Percentiles rank a stretch among this genome's conserved stretches.
Evolutionary conservation across 2,113 vertebrate species (phyloP).

Genomic region (Euleptes europaea): DNA sequence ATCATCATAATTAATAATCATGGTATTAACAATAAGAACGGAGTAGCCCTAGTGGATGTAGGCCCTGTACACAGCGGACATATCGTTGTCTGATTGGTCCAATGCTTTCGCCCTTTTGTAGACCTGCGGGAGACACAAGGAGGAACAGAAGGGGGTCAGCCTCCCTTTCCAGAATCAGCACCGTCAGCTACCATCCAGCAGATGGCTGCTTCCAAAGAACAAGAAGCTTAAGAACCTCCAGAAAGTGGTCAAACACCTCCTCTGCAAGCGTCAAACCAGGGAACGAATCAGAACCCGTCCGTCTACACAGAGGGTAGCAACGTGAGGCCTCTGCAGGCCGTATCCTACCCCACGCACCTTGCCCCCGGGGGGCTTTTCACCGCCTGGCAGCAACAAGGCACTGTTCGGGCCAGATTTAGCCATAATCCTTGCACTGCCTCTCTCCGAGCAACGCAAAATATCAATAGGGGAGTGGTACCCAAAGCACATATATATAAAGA

Average conservation of each 20-base stretch:
- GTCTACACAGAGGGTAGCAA: too few relatives aligned
- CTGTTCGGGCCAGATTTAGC: too few relatives aligned
- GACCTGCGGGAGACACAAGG: slow-evolving; percentile 78
- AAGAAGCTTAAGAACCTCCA: too few relatives aligned
- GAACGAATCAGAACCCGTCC: too few relatives aligned
- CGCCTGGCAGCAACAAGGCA: too few relatives aligned
- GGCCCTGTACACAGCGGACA: slow-evolving; percentile 98
- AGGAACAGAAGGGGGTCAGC: slow-evolving; percentile 27
- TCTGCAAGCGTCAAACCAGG: too few relatives aligned
- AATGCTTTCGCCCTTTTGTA: slow-evolving; percentile 99
- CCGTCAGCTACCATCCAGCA: neutral
- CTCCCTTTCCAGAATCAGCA: neutral
- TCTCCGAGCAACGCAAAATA: too few relatives aligned
- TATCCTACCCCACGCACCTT: neutral
- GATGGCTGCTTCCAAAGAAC: neutral
- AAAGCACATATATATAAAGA: too few relatives aligned
- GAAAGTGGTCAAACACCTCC: too few relatives aligned
- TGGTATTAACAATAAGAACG: slow-evolving; percentile 67
- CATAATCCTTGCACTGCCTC: too few relatives aligned
- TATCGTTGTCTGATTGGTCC: slow-evolving; percentile 99
- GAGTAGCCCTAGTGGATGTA: slow-evolving; percentile 91
- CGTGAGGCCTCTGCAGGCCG: neutral
- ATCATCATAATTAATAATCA: slow-evolving; percentile 73
- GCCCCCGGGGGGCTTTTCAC: neutral
- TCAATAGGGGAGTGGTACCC: too few relatives aligned